These are phyloP conservation scores for Brachionus rotundiformis DNA, from an alignment of 1,140 invertebrate genomes.

Conservation along the genomic window DNA sequence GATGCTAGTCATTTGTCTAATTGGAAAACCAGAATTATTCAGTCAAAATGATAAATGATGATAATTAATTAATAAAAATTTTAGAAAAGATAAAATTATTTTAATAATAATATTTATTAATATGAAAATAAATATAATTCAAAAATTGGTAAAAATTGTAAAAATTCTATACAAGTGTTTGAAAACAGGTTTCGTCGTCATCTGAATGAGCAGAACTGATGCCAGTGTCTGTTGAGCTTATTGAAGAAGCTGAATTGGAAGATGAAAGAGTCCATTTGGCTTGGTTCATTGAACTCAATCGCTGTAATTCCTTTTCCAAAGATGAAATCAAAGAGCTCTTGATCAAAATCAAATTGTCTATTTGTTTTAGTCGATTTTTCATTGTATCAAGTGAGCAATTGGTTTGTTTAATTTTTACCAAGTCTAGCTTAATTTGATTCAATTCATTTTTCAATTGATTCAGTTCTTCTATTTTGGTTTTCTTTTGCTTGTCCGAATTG, in stretches of 20 bases:
- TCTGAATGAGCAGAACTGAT: constrained; percentile 30
- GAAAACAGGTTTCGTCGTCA: not conserved
- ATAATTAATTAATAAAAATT: not conserved
- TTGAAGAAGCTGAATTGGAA: constrained; percentile 15
- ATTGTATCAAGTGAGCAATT: not conserved
- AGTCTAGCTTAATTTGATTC: not conserved
- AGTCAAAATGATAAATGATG: too few species aligned
- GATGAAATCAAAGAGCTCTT: not conserved
- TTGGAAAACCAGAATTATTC: too few species aligned
- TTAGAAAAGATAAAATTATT: too few species aligned
- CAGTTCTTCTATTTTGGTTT: not conserved
- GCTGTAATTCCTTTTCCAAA: constrained; percentile 16
- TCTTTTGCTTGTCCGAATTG: not conserved
- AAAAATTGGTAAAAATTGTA: not conserved
- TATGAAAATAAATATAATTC: not conserved
- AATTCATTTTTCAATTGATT: not conserved
- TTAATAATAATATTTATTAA: too few species aligned
- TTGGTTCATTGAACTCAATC: not conserved
- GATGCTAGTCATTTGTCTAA: too few species aligned
- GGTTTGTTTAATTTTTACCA: not conserved
- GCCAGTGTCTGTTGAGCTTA: constrained; percentile 26
- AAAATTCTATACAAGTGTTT: constrained; percentile 37
- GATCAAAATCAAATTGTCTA: not conserved
- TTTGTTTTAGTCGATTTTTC: not conserved
- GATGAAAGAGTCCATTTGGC: not conserved